Evolutionary conservation across 2,888 invertebrate species (phyloP), one percentile per base, ranked within the genome.

Genomic region (Cryptosula pallasiana): DNA sequence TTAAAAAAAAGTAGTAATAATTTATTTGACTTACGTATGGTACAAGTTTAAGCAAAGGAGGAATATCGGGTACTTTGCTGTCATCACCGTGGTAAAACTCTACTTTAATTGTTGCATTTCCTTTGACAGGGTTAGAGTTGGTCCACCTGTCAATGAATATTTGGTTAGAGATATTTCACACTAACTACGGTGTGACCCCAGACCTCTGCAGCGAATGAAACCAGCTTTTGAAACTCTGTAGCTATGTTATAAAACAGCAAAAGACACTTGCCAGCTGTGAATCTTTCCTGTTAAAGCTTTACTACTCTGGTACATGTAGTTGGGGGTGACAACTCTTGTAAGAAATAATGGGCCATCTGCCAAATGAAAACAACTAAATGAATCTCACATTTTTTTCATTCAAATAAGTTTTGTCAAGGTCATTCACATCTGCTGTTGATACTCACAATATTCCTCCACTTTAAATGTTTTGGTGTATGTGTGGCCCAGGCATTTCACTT

Each of bases 401-500:
- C n/a, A n/a, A n/a, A n/a, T n/a, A n/a, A n/a, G n/a, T n/a, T n/a
- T n/a, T n/a, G n/a, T n/a, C n/a, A n/a, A n/a, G n/a, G n/a, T n/a
- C n/a, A n/a, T n/a, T n/a, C n/a, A n/a, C n/a, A n/a, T n/a, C n/a
- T n/a, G n/a, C n/a, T n/a, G n/a, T n/a, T n/a, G n/a, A 20, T 69
- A 45, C 45, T 45, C 20, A 45, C 45, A 45, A 45, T 13, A 45
- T 20, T 45, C 45, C 45, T 45, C 45, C 45, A 45, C 45, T 13
- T 20, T 5, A 20, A 45, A 45, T 45, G 20, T 45, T 20, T 45
- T 45, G 45, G 9, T 45, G 45, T 45, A 45, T 5, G 20, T 20
- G 20, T 13, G 9, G 45, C 45, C 45, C 9, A 57, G 57, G 57
- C 57, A 57, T 9, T 23, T 5, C 13, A 82, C 72, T 79, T 79